Conservation (phyloP, 2,888 invertebrate genomes). For the Bembecia ichneumoniformis region DNA sequence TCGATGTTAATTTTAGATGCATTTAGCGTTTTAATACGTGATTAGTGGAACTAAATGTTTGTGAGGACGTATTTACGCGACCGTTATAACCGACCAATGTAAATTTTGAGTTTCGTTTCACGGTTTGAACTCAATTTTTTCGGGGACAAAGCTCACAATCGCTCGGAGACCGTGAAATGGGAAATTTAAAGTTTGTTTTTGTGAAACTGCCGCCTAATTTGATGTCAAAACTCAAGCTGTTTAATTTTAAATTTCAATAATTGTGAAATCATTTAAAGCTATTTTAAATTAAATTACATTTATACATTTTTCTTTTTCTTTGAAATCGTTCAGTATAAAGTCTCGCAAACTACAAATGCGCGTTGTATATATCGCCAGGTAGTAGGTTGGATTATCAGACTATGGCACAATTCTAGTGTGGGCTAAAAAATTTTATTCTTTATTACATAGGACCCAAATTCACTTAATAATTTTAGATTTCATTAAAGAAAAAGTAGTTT, state of each 20-base stretch:
- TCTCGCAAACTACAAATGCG: too few species aligned
- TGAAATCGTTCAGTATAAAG: too few species aligned
- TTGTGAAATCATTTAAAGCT: too few species aligned
- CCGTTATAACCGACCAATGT: slow-evolving; percentile 16
- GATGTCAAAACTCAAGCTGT: not conserved
- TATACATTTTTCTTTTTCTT: too few species aligned
- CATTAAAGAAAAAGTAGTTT: too few species aligned
- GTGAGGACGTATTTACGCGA: slow-evolving; percentile 39
- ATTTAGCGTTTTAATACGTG: slow-evolving; percentile 29
- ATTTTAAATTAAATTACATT: not conserved
- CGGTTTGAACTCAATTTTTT: not conserved
- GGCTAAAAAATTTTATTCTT: too few species aligned
- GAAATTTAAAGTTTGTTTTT: slow-evolving; percentile 5
- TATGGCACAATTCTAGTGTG: too few species aligned
- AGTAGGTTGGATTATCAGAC: too few species aligned
- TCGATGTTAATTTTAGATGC: slow-evolving; percentile 28
- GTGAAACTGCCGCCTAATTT: slow-evolving; percentile 24
- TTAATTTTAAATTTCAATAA: too few species aligned
- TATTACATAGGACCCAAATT: too few species aligned
- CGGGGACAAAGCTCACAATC: slow-evolving; percentile 15
- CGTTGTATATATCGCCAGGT: too few species aligned
- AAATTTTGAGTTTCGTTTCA: not conserved
- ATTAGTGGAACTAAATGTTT: slow-evolving; percentile 35
- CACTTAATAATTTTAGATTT: too few species aligned
- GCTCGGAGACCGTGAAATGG: slow-evolving; percentile 2